phyloP scores from a whole-genome alignment of 2,888 invertebrate genomes.

The Mythimna pallens region DNA sequence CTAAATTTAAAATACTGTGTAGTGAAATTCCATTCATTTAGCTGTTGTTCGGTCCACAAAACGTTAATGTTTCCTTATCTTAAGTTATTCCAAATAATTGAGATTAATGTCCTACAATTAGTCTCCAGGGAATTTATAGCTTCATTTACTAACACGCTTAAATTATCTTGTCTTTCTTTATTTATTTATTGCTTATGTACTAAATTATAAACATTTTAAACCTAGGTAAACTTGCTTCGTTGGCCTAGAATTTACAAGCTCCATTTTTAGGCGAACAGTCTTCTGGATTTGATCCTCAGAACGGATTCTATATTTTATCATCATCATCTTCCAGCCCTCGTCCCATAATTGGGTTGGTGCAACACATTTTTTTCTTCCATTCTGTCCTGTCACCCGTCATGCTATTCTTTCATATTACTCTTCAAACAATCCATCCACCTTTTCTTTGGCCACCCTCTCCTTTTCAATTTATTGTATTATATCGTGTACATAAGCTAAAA shows the following conservation, averaged over 20 bases:
- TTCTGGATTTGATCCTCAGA: no score
- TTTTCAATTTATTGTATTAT: no score
- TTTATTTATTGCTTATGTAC: constrained; percentile 7
- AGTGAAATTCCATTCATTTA: constrained; percentile 31
- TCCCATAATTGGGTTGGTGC: no score
- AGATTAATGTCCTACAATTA: constrained; percentile 57
- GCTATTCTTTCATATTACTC: no score
- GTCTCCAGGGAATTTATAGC: constrained; percentile 44
- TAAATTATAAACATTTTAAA: background rate
- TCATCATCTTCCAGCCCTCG: no score
- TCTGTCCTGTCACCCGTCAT: no score
- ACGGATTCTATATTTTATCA: no score
- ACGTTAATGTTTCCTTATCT: constrained; percentile 43
- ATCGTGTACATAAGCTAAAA: no score
- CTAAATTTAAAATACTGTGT: background rate
- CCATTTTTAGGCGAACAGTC: background rate
- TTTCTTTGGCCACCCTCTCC: no score
- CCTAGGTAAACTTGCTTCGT: no score
- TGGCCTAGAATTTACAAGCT: background rate
- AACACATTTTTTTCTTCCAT: no score
- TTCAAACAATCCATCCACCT: no score
- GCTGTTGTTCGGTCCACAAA: constrained; percentile 31
- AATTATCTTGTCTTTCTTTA: constrained; percentile 8
- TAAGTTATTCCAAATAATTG: constrained; percentile 58
- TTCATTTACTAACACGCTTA: constrained; percentile 31